Evolutionary conservation across 2,797 vertebrate genomes (phyloP).

Genomic region (Lepilemur ruficaudatus): DNA sequence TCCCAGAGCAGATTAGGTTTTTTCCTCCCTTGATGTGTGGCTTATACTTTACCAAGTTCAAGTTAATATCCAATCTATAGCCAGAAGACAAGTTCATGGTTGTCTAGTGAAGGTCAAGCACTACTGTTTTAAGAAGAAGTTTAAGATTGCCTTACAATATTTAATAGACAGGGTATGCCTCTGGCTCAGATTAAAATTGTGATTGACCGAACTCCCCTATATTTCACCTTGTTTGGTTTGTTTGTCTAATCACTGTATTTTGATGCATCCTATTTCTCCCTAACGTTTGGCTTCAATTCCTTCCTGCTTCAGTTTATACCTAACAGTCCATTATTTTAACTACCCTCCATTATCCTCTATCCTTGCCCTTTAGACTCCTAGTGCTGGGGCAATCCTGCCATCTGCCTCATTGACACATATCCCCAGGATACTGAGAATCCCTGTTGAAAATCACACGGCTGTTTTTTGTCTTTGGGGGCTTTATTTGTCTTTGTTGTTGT

Average conservation of each 20-base stretch:
- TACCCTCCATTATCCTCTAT: not conserved
- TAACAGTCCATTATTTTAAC: not conserved
- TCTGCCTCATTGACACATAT: not conserved
- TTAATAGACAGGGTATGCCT: not conserved
- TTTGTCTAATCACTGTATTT: not conserved
- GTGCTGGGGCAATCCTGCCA: not conserved
- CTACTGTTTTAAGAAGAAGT: not conserved
- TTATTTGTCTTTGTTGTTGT: too few species aligned
- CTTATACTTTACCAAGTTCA: constrained; percentile 5
- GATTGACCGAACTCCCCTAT: not conserved
- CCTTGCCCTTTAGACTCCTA: not conserved
- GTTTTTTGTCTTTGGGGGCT: not conserved
- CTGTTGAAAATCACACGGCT: not conserved
- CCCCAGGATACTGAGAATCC: not conserved
- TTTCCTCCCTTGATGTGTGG: not conserved
- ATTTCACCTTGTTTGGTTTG: not conserved
- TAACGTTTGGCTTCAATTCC: not conserved
- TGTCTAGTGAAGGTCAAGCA: not conserved
- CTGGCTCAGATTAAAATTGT: not conserved
- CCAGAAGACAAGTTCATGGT: not conserved
- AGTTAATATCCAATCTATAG: not conserved
- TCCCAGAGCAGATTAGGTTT: not conserved
- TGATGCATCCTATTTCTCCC: not conserved
- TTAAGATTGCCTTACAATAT: not conserved
- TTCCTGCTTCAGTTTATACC: not conserved